Evolutionary conservation across 2,888 invertebrate genomes (phyloP), one percentile per base, ranked within the genome.

Genomic region (Nycteola revayana): DNA sequence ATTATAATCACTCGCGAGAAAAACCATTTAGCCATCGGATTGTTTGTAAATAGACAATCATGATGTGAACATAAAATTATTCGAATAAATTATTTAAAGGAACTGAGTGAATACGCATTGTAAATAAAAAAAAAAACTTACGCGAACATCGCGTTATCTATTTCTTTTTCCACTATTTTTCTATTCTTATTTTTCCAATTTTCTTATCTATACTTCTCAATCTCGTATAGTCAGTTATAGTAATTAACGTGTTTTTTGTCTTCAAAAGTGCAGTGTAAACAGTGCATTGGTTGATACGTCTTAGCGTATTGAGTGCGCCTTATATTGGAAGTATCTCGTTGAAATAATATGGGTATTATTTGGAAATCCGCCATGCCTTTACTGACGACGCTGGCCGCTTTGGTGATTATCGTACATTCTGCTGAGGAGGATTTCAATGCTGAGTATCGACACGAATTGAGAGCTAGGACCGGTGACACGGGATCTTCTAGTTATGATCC

Each of bases 401-500:
- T 88, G 72, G 84, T 88, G 59, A 85, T 88, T 43, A 83, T 88
- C 47, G 88, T 82, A 50, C 73, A 86, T 52, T 78, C 86, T 14
- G 78, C 81, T 2, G 86, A 88, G 47, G 86, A 86, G 45, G 76
- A 81, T 24, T 59, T 71, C 42, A 77, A 78, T 36, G 54, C 57
- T 27, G 73, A 75, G n/a, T 73, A 73, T 37, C 61, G 68, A 39
- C 65, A 72, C 21, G 79, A 73, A 20, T 28, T 79, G 44, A 64
- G 75, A 34, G 74, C 83, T n/a, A 67, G 79, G 40, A 45, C 58
- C 30, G 48, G 73, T 57, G 81, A 82, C 28, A 58, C 69, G 3
- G 73, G 58, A 10, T 59, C 68, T n/a, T 48, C 66, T 14, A 66
- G 60, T 40, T 71, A 74, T 34, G 82, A 84, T 37, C 74, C 82